Conservation (phyloP, 2,888 invertebrate genomes). For the Panzeria rudis region DNA sequence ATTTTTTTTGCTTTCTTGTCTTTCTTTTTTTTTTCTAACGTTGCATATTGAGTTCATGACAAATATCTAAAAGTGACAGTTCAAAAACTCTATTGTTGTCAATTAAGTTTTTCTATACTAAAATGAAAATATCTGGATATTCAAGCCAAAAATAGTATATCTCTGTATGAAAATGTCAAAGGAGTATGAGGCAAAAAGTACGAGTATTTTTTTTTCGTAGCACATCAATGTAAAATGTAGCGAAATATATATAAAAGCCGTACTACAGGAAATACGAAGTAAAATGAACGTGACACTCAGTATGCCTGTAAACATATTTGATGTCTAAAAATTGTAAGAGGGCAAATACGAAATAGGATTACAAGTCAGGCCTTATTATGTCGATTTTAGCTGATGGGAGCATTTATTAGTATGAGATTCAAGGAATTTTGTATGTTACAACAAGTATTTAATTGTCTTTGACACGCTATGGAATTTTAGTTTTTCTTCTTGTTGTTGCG, state of each 20-base stretch:
- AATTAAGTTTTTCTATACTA: conserved; percentile 48
- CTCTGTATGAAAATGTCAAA: neutral
- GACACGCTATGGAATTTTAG: neutral
- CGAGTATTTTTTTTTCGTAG: conserved; percentile 3
- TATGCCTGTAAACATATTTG: conserved; percentile 15
- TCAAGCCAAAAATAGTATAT: conserved; percentile 4
- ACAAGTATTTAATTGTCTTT: conserved; percentile 11
- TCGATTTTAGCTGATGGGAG: neutral
- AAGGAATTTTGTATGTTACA: neutral
- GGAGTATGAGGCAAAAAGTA: neutral
- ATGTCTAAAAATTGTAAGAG: conserved; percentile 7
- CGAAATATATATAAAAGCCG: neutral
- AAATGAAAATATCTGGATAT: neutral
- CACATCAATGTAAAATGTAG: neutral
- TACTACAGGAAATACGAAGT: neutral
- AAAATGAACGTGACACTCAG: conserved; percentile 37
- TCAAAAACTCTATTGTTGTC: conserved; percentile 64
- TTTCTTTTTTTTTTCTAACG: neutral
- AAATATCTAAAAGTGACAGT: conserved; percentile 66
- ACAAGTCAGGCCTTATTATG: conserved; percentile 21
- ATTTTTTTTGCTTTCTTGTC: neutral
- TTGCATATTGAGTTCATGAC: conserved; percentile 55
- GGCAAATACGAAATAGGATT: conserved; percentile 2
- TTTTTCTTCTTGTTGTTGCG: neutral
- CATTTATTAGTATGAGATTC: conserved; percentile 24